Conservation (phyloP, 2,888 invertebrate genomes). For the Drosophila neonasuta region DNA sequence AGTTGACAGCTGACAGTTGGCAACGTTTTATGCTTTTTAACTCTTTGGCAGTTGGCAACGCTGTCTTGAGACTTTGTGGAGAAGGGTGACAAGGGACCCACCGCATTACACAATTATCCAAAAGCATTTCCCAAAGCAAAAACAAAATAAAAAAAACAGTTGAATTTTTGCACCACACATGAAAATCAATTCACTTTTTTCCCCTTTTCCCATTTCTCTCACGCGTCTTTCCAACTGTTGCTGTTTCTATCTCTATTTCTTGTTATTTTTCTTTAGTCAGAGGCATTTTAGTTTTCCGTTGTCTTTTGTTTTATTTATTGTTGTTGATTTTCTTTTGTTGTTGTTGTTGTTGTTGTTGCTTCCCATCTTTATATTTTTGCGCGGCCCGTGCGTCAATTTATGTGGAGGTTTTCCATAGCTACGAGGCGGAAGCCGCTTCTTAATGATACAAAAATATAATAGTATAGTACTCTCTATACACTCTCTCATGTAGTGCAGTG, state of each 20-base stretch:
- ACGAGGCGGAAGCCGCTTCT: constrained; percentile 57
- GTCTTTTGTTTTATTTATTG: constrained; percentile 53
- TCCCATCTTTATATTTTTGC: constrained; percentile 63
- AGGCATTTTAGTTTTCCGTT: constrained; percentile 23
- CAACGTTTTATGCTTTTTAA: constrained; percentile 31
- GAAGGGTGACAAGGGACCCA: constrained; percentile 13
- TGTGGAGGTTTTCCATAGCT: constrained; percentile 42
- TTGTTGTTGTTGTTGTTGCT: constrained; percentile 43
- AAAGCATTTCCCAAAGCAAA: constrained; percentile 51
- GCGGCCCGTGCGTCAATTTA: constrained; percentile 64
- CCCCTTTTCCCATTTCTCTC: constrained; percentile 15
- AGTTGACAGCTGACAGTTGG: constrained; percentile 55
- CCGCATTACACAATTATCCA: constrained; percentile 66
- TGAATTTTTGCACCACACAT: constrained; percentile 51
- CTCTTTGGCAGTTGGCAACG: constrained; percentile 29
- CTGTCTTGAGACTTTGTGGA: constrained; percentile 2
- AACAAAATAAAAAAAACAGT: constrained; percentile 33
- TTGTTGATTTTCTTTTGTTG: constrained; percentile 35
- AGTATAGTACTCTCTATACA: constrained; percentile 3
- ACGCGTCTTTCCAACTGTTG: constrained; percentile 7
- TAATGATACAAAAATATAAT: constrained; percentile 60
- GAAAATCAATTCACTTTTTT: constrained; percentile 63
- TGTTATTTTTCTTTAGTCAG: constrained; percentile 20
- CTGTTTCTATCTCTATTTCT: constrained; percentile 9
- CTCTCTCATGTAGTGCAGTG: constrained; percentile 41